Evolutionary conservation across 2,888 invertebrate genomes (phyloP).

Genomic region (Drosophila paucipuncta): DNA sequence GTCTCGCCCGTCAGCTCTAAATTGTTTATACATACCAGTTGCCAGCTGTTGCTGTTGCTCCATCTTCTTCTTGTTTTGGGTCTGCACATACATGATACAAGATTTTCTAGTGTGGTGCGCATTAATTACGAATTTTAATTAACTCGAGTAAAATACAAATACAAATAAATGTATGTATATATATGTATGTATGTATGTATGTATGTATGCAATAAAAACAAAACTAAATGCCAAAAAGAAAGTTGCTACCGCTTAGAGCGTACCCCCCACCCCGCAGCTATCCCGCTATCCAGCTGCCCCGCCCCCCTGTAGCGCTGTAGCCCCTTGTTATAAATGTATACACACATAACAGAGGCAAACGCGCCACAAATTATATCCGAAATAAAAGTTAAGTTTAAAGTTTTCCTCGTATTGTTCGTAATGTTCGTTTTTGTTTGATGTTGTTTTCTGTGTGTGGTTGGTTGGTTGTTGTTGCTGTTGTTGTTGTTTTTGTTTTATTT

Average conservation of each 20-base stretch:
- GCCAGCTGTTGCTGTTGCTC: constrained; percentile 4
- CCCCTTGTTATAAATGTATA: constrained; percentile 12
- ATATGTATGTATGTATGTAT: background rate
- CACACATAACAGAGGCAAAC: constrained; percentile 32
- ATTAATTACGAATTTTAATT: constrained; percentile 78
- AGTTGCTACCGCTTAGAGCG: constrained; percentile 49
- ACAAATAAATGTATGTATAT: constrained; percentile 12
- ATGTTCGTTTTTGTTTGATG: constrained; percentile 5
- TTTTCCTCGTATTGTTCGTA: constrained; percentile 28
- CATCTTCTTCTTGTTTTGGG: constrained; percentile 11
- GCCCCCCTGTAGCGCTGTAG: background rate
- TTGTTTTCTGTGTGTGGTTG: background rate
- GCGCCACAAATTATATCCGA: constrained; percentile 32
- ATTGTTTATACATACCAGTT: constrained; percentile 24
- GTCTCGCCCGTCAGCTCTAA: constrained; percentile 31
- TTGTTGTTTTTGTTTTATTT: background rate
- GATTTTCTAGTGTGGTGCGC: constrained; percentile 31
- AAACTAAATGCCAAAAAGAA: constrained; percentile 58
- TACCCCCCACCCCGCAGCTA: background rate
- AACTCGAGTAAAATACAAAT: constrained; percentile 47
- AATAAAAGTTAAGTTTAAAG: constrained; percentile 38
- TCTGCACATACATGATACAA: background rate
- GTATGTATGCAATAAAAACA: constrained; percentile 10
- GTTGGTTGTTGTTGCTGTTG: background rate
- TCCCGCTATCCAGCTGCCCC: background rate